Conservation (phyloP, 1,140 invertebrate genomes). For the Scaptomyza montana region DNA sequence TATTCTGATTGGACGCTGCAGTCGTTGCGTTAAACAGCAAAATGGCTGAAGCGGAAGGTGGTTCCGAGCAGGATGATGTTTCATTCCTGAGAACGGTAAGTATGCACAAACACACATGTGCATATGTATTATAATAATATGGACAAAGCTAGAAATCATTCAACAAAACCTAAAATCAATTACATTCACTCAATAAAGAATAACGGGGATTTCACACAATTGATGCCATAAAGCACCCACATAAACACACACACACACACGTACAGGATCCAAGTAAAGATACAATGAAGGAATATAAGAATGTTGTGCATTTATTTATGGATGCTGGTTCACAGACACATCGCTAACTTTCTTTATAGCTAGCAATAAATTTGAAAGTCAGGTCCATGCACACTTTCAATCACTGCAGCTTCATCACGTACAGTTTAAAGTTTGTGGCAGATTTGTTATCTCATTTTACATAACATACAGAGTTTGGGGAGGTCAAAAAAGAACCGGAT, state of each 20-base stretch:
- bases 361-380: conserved; percentile 73
- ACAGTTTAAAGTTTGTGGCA: conserved; percentile 52
- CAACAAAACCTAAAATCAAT: conserved; percentile 78
- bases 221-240: conserved; percentile 69
- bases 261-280: not conserved
- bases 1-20: conserved; percentile 62
- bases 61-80: conserved; percentile 98
- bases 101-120: conserved; percentile 51
- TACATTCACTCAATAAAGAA: conserved; percentile 80
- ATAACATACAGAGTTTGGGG: conserved; percentile 27
- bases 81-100: conserved; percentile 98
- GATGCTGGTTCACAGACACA: conserved; percentile 36
- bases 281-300: conserved; percentile 56
- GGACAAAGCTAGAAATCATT: conserved; percentile 4
- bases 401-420: conserved; percentile 42
- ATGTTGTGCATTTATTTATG: conserved; percentile 75
- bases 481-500: not conserved
- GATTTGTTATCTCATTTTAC: conserved; percentile 60
- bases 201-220: conserved; percentile 75
- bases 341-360: conserved; percentile 74
- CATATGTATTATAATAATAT: not conserved
- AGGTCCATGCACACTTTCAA: conserved; percentile 69
- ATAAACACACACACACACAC: conserved; percentile 23
- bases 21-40: conserved; percentile 75
- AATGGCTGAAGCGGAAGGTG: conserved; percentile 96